Conservation (phyloP, 1,140 invertebrate genomes). For the Trichoplusia ni region DNA sequence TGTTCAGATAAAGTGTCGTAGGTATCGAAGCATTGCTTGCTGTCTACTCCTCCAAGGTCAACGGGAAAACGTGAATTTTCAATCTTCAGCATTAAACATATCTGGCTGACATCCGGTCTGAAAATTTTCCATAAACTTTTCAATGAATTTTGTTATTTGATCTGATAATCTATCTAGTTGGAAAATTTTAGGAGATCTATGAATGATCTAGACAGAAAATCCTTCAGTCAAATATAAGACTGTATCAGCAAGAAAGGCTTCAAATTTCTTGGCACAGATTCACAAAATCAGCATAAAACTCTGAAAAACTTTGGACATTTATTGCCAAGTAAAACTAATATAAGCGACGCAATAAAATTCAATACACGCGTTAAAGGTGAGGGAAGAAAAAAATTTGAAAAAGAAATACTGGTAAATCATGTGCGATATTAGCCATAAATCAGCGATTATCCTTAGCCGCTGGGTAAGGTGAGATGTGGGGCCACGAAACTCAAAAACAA, state of each 20-base stretch:
- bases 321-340: slow-evolving; percentile 19
- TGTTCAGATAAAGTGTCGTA: too few relatives aligned
- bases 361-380: slow-evolving; percentile 35
- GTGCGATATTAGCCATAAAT: slow-evolving; percentile 53
- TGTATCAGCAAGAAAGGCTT: not conserved
- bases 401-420: slow-evolving; percentile 49
- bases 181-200: too few relatives aligned
- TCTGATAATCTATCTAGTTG: too few relatives aligned
- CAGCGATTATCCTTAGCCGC: slow-evolving; percentile 47
- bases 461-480: slow-evolving; percentile 36
- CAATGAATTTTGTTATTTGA: too few relatives aligned
- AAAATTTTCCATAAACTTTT: too few relatives aligned
- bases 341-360: slow-evolving; percentile 35
- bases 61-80: too few relatives aligned
- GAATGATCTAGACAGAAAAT: too few relatives aligned
- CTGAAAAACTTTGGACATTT: not conserved
- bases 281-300: slow-evolving; percentile 6
- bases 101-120: too few relatives aligned
- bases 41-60: too few relatives aligned
- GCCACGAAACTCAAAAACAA: slow-evolving; percentile 31
- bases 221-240: not conserved
- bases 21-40: too few relatives aligned
- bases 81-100: too few relatives aligned
- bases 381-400: slow-evolving; percentile 34
- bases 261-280: not conserved